Percentiles rank a stretch among this genome's conserved stretches.
Conservation (phyloP, 2,888 invertebrate genomes). For the Cantharis flavilabris region DNA sequence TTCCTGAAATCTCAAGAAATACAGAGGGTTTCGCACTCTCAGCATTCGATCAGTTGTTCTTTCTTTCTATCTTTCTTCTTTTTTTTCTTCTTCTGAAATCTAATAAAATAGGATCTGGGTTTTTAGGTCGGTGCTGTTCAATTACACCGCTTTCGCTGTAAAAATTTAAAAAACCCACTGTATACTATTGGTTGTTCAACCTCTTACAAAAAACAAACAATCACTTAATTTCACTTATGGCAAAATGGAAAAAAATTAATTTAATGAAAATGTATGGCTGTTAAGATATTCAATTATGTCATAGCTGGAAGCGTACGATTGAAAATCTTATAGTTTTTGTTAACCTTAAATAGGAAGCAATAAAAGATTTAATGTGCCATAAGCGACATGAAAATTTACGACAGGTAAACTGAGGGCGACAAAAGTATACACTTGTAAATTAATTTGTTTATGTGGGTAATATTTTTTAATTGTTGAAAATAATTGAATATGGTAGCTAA, state of each 20-base stretch:
- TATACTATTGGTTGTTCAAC: too few relatives aligned
- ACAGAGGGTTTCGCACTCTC: too few relatives aligned
- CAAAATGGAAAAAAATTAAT: not conserved
- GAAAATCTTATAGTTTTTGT: not conserved
- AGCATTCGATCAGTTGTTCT: too few relatives aligned
- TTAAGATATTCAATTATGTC: not conserved
- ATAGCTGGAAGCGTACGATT: not conserved
- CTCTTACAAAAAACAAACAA: not conserved
- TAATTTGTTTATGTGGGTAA: not conserved
- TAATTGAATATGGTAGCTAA: constrained; percentile 38
- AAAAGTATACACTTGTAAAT: not conserved
- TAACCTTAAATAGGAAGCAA: not conserved
- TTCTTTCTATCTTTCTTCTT: too few relatives aligned
- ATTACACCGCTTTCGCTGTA: too few relatives aligned
- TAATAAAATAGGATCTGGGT: too few relatives aligned
- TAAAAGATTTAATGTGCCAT: not conserved
- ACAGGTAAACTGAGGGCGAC: not conserved
- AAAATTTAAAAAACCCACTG: too few relatives aligned
- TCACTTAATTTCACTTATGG: not conserved
- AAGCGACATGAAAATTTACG: not conserved
- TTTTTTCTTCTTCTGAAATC: too few relatives aligned
- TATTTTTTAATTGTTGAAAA: not conserved
- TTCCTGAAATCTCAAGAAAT: too few relatives aligned
- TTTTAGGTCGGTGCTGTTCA: too few relatives aligned
- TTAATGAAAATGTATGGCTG: not conserved